These are phyloP conservation scores for Enteromius afrohamiltoni DNA, from an alignment of 2,797 vertebrate species.

Conservation along the genomic window DNA sequence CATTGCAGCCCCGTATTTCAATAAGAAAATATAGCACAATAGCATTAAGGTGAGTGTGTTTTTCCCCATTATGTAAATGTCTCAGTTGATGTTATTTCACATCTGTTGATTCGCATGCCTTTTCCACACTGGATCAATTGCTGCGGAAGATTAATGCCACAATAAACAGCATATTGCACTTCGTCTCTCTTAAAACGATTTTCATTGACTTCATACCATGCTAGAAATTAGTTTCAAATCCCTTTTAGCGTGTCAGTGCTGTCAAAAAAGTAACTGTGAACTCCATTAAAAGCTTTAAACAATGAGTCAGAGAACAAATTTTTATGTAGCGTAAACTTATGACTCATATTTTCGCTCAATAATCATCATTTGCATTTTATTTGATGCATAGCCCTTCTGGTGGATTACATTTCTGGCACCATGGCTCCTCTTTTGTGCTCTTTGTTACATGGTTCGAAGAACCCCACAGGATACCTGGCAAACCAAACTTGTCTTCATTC, in stretches of 20 bases:
- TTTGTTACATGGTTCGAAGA: slow-evolving; percentile 51
- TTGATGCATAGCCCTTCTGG: slow-evolving; percentile 27
- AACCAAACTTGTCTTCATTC: slow-evolving; percentile 41
- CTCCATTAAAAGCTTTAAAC: slow-evolving; percentile 44
- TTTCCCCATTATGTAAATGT: slow-evolving; percentile 25
- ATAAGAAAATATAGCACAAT: slow-evolving; percentile 21
- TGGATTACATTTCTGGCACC: slow-evolving; percentile 51
- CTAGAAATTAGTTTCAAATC: slow-evolving; percentile 46
- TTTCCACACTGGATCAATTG: slow-evolving; percentile 24
- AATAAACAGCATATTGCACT: slow-evolving; percentile 33
- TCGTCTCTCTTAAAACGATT: slow-evolving; percentile 30
- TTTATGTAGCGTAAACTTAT: slow-evolving; percentile 53
- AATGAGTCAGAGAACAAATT: slow-evolving; percentile 49
- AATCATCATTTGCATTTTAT: slow-evolving; percentile 53
- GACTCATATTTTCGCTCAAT: slow-evolving; percentile 53
- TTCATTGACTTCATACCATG: slow-evolving; percentile 42
- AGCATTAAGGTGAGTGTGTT: slow-evolving; percentile 19
- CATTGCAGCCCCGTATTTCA: slow-evolving; percentile 21
- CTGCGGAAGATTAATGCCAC: slow-evolving; percentile 40
- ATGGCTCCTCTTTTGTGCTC: slow-evolving; percentile 29
- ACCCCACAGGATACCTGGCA: slow-evolving; percentile 45
- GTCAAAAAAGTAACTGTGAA: slow-evolving; percentile 49
- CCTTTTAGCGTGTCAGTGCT: slow-evolving; percentile 13
- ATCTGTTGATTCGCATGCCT: slow-evolving; percentile 14
- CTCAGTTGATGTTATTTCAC: not conserved